These are phyloP conservation scores for Oscheius sp. DNA, from an alignment of 1,140 invertebrate species.

Conservation along the genomic window DNA sequence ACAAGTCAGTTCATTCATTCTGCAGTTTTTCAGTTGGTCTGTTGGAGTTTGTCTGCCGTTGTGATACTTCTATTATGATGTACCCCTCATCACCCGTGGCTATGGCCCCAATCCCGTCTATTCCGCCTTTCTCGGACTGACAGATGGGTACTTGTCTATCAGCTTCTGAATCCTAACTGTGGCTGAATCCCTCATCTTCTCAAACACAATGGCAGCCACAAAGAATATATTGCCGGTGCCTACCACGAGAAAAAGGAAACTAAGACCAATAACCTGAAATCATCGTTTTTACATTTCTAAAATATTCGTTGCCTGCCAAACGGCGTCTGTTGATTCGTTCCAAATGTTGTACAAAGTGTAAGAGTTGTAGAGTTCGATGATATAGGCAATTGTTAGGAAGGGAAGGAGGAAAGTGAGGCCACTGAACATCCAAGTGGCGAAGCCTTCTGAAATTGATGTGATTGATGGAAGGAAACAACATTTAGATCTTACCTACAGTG, in stretches of 20 bases:
- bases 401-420: constrained; percentile 90
- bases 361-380: constrained; percentile 44
- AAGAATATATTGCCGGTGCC: not conserved
- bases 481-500: constrained; percentile 70
- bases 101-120: too few species aligned
- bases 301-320: not conserved
- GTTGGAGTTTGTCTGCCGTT: too few species aligned
- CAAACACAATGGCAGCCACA: not conserved
- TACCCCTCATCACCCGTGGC: too few species aligned
- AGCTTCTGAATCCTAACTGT: not conserved
- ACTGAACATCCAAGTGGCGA: constrained; percentile 99
- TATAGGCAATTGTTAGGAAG: constrained; percentile 88
- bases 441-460: constrained; percentile 73
- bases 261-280: not conserved
- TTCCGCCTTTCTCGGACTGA: not conserved
- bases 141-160: not conserved
- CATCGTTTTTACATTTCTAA: not conserved
- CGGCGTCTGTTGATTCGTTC: not conserved
- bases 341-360: not conserved
- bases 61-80: too few species aligned
- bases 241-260: not conserved
- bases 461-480: not conserved
- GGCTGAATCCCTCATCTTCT: not conserved
- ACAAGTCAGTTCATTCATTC: too few species aligned
- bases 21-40: too few species aligned